Evolutionary conservation across 2,113 vertebrate species (phyloP).

Genomic region (Esox niger): DNA sequence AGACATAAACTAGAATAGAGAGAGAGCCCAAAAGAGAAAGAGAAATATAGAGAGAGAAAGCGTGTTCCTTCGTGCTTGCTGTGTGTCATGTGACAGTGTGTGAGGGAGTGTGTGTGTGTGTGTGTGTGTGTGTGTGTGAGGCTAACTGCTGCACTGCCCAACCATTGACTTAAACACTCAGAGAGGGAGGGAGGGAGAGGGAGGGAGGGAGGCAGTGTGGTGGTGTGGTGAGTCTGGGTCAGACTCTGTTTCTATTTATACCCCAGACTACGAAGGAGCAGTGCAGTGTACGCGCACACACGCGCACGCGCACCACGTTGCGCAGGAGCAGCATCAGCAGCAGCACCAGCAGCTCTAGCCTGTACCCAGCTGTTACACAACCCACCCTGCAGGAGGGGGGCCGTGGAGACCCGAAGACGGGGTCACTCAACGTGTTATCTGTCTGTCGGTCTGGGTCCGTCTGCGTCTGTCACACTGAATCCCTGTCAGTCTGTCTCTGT

Average conservation of each 20-base stretch:
- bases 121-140: slow-evolving; percentile 23
- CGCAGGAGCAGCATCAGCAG: too few species aligned
- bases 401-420: not conserved
- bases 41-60: too few species aligned
- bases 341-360: too few species aligned
- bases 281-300: not conserved
- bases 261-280: not conserved
- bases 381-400: not conserved
- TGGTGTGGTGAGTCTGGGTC: slow-evolving; percentile 20
- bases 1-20: too few species aligned
- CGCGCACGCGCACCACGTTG: too few species aligned
- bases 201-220: too few species aligned
- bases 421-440: not conserved
- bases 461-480: not conserved
- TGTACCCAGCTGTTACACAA: slow-evolving; percentile 3
- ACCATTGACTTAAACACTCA: slow-evolving; percentile 45
- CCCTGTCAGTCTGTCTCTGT: not conserved
- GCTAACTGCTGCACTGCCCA: slow-evolving; percentile 36
- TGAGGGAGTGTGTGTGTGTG: not conserved
- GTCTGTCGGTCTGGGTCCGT: not conserved
- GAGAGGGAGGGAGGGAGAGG: not conserved
- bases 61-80: too few species aligned
- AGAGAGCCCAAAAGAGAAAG: too few species aligned
- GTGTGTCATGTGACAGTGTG: too few species aligned
- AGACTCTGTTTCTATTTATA: slow-evolving; percentile 31